Base-by-base conservation (phyloP, 2,113 vertebrate species). In the Nicator chloris region DNA sequence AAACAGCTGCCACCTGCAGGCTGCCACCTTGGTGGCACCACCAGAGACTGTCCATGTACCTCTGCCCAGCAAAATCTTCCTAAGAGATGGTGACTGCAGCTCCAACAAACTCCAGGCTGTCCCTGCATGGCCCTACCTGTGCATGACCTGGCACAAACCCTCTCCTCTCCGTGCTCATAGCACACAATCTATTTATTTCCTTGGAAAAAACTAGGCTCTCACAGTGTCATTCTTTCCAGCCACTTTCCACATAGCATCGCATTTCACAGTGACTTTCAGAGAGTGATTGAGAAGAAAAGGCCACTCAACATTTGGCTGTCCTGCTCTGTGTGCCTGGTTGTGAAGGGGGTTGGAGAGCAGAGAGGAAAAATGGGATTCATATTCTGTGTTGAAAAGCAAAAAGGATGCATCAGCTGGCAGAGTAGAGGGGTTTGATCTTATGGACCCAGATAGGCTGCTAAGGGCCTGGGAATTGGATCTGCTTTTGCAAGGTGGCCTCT, bases 181-280 rank as follows among this genome's bases (percentile, higher is more conserved):
- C 4, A 54, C 92, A 77, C 20, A 5, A 78, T 95, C 97, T 95
- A 94, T 97, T 97, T 98, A 97, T 97, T 98, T 98, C 95, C 86
- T 95, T 19, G 93, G 93, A 97, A 97, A 97, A 88, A 90, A 37
- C 65, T 11, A 90, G 61, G 65, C 70, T 95, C 76, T 91, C 51
- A 39, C 54, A 47, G 95, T 97, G 95, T 98, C 97, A 96, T 97
- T 98, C 93, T 98, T 98, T 98, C 97, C 98, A 98, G 91, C 10
- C 63, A 50, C 93, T 97, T 98, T 98, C 96, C 92, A 92, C 75
- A 15, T 56, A 97, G 92, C 93, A 95, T 97, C 27, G 3, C 76
- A 26, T 98, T 97, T 97, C 95, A 23, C 17, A 4, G 94, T 70
- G 90, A 94, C 97, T 98, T 98, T 96, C 96, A 98, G 95, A 85